Evolutionary conservation across 2,888 invertebrate species (phyloP).

Genomic region (Plagodis dolabraria): DNA sequence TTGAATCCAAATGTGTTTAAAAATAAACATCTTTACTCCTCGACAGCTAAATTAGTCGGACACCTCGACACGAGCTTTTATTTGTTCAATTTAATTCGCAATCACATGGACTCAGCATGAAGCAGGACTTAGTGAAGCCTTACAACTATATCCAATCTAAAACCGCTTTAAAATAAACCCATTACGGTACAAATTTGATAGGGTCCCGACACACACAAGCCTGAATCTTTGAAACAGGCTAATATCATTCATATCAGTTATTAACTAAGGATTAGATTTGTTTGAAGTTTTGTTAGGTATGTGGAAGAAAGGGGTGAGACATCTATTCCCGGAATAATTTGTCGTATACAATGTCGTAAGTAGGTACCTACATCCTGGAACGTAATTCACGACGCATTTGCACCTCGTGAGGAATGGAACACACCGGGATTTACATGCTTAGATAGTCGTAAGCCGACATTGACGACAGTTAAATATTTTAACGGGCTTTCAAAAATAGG

Average conservation of each 20-base stretch:
- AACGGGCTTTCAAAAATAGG: too few relatives aligned
- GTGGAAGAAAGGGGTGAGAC: constrained; percentile 51
- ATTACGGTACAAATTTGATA: constrained; percentile 15
- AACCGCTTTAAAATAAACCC: constrained; percentile 16
- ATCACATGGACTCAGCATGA: constrained; percentile 55
- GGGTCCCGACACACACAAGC: constrained; percentile 2
- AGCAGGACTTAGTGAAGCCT: constrained; percentile 32
- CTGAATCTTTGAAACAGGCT: constrained; percentile 3
- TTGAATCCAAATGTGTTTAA: constrained; percentile 41
- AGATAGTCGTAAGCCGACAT: too few relatives aligned
- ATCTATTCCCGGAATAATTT: constrained; percentile 68
- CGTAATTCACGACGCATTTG: constrained; percentile 75
- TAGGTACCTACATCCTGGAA: constrained; percentile 50
- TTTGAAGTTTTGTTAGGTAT: constrained; percentile 15
- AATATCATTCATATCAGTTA: constrained; percentile 12
- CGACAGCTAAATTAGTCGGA: constrained; percentile 61
- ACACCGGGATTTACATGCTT: constrained; percentile 40
- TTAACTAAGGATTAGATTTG: constrained; percentile 31
- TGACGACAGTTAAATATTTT: too few relatives aligned
- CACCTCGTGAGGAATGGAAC: constrained; percentile 58
- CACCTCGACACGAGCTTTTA: constrained; percentile 50
- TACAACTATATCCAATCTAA: constrained; percentile 15
- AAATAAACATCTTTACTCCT: constrained; percentile 38
- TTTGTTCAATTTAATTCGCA: constrained; percentile 58
- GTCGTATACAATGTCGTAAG: constrained; percentile 53